Percentiles rank a stretch among this genome's conserved stretches.
Evolutionary conservation across 2,797 vertebrate genomes (phyloP).

Genomic region (Simalia tracyae): DNA sequence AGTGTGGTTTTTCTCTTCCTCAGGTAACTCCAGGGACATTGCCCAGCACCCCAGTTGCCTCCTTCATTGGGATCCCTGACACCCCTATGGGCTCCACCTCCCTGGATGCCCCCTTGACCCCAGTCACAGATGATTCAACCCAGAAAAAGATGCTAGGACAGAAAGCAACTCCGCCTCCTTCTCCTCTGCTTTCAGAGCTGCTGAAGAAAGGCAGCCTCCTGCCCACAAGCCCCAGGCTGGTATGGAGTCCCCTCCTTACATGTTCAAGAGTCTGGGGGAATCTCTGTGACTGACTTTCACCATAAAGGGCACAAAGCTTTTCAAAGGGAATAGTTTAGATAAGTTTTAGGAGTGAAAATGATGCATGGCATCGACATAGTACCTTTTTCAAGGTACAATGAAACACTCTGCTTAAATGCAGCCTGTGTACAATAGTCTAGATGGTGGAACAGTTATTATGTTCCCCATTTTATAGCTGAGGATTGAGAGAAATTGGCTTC

Average conservation of each 20-base stretch:
- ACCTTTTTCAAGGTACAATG: not conserved
- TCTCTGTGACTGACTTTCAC: conserved; percentile 53
- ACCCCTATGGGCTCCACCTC: conserved; percentile 82
- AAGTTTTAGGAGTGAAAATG: not conserved
- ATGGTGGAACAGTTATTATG: not conserved
- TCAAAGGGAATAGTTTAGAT: not conserved
- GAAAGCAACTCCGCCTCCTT: conserved; percentile 94
- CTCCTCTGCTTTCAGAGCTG: conserved; percentile 95
- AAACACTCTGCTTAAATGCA: not conserved
- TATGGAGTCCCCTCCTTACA: conserved; percentile 80
- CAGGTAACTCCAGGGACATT: conserved; percentile 78
- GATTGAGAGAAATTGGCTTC: not conserved
- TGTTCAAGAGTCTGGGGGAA: conserved; percentile 60
- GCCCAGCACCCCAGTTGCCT: conserved; percentile 85
- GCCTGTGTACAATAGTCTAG: no score
- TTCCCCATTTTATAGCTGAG: not conserved
- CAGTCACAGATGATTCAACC: conserved; percentile 87
- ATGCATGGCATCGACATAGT: not conserved
- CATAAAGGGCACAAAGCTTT: conserved; percentile 18
- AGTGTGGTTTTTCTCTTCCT: conserved; percentile 77
- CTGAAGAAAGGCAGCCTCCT: conserved; percentile 97
- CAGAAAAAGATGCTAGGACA: conserved; percentile 93
- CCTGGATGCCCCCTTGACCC: conserved; percentile 81
- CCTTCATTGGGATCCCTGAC: conserved; percentile 89
- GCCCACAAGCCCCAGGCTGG: conserved; percentile 93